A percentile compares a stretch with the other conserved stretches of the same genome.
These are phyloP conservation scores for Ectobius pallidus DNA, from an alignment of 2,888 invertebrate species.

Conservation along the genomic window DNA sequence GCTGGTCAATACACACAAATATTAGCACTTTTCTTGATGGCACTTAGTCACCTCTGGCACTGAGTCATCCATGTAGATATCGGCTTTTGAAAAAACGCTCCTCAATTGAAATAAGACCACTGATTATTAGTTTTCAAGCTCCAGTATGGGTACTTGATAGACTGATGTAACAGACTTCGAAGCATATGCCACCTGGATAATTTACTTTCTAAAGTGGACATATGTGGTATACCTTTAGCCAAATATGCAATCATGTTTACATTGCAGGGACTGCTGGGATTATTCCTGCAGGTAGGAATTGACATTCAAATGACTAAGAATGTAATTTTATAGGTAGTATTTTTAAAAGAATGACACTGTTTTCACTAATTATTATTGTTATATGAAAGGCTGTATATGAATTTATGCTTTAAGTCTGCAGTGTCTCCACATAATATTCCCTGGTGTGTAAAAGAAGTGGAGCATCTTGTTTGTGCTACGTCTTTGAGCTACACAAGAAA, in stretches of 20 bases:
- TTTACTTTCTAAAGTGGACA: not conserved
- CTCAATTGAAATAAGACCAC: too few relatives aligned
- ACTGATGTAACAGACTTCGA: slow-evolving; percentile 25
- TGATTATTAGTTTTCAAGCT: slow-evolving; percentile 1
- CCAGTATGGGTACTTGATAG: slow-evolving; percentile 8
- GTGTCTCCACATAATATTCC: not conserved
- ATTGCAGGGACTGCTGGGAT: not conserved
- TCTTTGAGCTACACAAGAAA: not conserved
- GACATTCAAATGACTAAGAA: slow-evolving; percentile 24
- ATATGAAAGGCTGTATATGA: slow-evolving; percentile 20
- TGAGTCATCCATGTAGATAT: too few relatives aligned
- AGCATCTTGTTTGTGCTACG: too few relatives aligned
- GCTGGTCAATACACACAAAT: too few relatives aligned
- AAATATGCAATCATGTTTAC: not conserved
- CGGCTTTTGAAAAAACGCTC: too few relatives aligned
- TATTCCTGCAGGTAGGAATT: slow-evolving; percentile 1
- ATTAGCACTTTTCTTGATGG: too few relatives aligned
- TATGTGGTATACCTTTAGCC: slow-evolving; percentile 3
- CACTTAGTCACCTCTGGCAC: too few relatives aligned
- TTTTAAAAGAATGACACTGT: slow-evolving; percentile 24
- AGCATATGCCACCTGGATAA: slow-evolving; percentile 8
- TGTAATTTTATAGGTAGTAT: slow-evolving; percentile 27
- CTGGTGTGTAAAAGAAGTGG: not conserved
- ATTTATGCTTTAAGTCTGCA: not conserved
- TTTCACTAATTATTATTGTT: slow-evolving; percentile 27